Base-by-base conservation (phyloP, 2,797 vertebrate species). In the Danio tinwini region DNA sequence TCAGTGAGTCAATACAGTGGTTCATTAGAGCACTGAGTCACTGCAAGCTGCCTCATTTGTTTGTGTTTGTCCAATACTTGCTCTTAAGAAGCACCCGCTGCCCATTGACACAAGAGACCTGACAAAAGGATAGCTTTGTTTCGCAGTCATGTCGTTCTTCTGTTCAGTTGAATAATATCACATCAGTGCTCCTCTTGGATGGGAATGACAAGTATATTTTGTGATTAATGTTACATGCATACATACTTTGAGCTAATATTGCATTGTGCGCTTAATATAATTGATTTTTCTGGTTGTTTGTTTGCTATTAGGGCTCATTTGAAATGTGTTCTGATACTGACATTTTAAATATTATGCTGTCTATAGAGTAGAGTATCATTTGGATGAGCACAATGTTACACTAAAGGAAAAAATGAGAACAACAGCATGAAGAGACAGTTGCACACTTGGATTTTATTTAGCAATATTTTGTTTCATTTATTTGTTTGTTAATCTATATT, bases 1-100 rank as follows among this genome's bases (percentile, higher is more conserved):
- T 91, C 90, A 92, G 92, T 91, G 90, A 93, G 94, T 94, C 94
- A 94, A 94, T 94, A 94, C 91, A 87, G 88, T 94, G 93, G 91
- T 94, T 94, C 93, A 94, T 94, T 94, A 94, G 91, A 92, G 91
- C 91, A 91, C 92, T 93, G 92, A 94, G 92, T 94, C 93, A 94
- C 91, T 91, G 92, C 89, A 89, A 90, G 88, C 91, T 91, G 92
- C 91, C 92, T 93, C 92, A 90, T 94, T 94, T 94, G 93, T 94
- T 94, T 94, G 92, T 94, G 91, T 94, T 94, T 94, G 93, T 93
- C 92, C 94, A 94, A 94, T 93, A 93, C 91, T 92, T 90, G 90
- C 90, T 93, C 93, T 93, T 92, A 94, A 92, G 91, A 91, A 92
- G 89, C 91, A 87, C 87, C 90, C 88, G 88, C 88, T 87, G 87